phyloP scores from a whole-genome alignment of 2,113 vertebrate species.

The Psittacara wagleri region DNA sequence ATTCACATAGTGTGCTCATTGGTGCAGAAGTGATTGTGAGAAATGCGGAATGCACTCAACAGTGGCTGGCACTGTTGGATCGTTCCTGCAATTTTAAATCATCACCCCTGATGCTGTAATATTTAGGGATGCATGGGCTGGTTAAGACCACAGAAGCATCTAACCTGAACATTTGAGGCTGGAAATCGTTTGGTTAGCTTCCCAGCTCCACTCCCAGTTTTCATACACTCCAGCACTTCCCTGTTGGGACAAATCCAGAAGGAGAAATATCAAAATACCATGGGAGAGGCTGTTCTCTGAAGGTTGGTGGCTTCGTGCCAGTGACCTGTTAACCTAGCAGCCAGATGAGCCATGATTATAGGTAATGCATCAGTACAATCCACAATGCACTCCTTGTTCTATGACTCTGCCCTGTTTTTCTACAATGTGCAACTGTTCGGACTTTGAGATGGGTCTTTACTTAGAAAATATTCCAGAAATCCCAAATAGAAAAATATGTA shows the following conservation, averaged over 20 bases:
- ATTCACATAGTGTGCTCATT: background rate
- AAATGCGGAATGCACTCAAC: background rate
- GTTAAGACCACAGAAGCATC: constrained; percentile 22
- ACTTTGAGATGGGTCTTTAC: background rate
- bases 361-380: constrained; percentile 9
- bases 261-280: constrained; percentile 50
- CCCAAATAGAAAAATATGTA: background rate
- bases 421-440: background rate
- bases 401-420: background rate
- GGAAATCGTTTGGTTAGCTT: constrained; percentile 36
- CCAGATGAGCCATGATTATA: constrained; percentile 11
- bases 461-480: constrained; percentile 11
- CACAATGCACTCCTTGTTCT: constrained; percentile 52
- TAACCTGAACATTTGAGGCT: constrained; percentile 60
- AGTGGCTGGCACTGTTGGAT: constrained; percentile 41
- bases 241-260: constrained; percentile 32
- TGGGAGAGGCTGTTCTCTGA: constrained; percentile 38
- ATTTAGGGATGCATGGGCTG: constrained; percentile 25
- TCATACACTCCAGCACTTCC: constrained; percentile 11
- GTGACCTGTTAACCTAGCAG: constrained; percentile 47
- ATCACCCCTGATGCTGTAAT: constrained; percentile 17
- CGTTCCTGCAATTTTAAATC: constrained; percentile 23
- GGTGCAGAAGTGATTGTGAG: background rate
- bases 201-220: constrained; percentile 41
- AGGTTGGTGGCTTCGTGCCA: constrained; percentile 29